Conservation (phyloP, 2,888 invertebrate species). For the Lycocerus yunnanus region DNA sequence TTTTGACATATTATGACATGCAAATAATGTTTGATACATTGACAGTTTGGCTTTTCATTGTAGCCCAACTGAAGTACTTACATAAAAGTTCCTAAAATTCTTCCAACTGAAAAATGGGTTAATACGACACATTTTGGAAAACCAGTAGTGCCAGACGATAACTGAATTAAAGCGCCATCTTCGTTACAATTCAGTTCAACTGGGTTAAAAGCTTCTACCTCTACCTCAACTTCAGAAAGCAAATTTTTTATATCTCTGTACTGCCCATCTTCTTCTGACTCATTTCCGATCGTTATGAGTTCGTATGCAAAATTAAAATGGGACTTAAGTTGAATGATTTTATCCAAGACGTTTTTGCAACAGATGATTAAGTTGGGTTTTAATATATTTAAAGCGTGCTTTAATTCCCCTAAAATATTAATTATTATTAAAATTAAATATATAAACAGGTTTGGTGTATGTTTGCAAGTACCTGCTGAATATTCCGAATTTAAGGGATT, state of each 20-base stretch:
- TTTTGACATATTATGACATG: no score
- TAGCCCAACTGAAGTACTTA: no score
- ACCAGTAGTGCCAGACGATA: slow-evolving; percentile 81
- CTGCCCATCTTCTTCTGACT: slow-evolving; percentile 39
- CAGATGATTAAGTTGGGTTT: slow-evolving; percentile 69
- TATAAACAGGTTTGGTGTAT: no score
- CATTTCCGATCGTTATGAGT: neutral
- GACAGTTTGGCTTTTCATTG: no score
- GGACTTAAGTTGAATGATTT: slow-evolving; percentile 59
- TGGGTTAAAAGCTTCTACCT: slow-evolving; percentile 50
- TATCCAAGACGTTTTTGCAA: slow-evolving; percentile 61
- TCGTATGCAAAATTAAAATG: slow-evolving; percentile 20
- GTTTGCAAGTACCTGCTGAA: slow-evolving; percentile 24
- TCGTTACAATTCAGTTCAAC: slow-evolving; percentile 56
- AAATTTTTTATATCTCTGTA: neutral
- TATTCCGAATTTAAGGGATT: slow-evolving; percentile 43
- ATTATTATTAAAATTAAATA: neutral
- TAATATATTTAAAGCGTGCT: slow-evolving; percentile 61
- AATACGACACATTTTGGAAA: slow-evolving; percentile 78
- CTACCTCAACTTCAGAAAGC: neutral
- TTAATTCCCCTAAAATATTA: neutral
- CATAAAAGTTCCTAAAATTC: neutral
- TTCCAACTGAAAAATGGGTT: slow-evolving; percentile 61
- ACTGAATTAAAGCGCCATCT: slow-evolving; percentile 68
- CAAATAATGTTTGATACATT: no score